A percentile compares a stretch with the other conserved stretches of the same genome.
These are phyloP conservation scores for Parapsyche elsis DNA, from an alignment of 1,140 invertebrate species.

Conservation along the genomic window DNA sequence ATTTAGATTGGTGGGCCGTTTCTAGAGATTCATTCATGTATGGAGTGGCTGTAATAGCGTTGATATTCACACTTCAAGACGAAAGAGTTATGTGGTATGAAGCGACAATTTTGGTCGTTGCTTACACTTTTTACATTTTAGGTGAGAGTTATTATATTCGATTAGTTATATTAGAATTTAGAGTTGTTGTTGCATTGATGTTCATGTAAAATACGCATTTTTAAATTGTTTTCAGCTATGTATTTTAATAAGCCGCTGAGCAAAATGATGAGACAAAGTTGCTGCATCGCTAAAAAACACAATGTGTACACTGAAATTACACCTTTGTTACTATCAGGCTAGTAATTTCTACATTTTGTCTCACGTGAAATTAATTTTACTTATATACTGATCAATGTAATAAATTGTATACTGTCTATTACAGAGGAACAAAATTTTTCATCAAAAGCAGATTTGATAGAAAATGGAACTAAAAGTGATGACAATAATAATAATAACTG, in stretches of 20 bases:
- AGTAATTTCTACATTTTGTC: neutral
- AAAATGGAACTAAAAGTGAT: neutral
- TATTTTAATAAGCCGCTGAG: slow-evolving; percentile 59
- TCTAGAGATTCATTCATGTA: slow-evolving; percentile 85
- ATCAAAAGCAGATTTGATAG: neutral
- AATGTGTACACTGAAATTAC: slow-evolving; percentile 59
- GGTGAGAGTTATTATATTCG: slow-evolving; percentile 46
- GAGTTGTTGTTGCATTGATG: neutral
- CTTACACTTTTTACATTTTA: slow-evolving; percentile 76
- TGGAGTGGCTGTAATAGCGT: slow-evolving; percentile 76
- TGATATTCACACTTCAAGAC: slow-evolving; percentile 80
- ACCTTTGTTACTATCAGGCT: slow-evolving; percentile 48
- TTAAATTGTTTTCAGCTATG: slow-evolving; percentile 59
- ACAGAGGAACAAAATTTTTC: neutral
- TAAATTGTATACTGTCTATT: neutral
- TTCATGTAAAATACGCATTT: neutral
- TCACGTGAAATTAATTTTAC: too few species aligned
- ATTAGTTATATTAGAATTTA: neutral
- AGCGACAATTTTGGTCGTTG: slow-evolving; percentile 72
- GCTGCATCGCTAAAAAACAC: slow-evolving; percentile 54
- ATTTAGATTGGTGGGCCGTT: slow-evolving; percentile 88
- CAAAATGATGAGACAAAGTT: slow-evolving; percentile 56
- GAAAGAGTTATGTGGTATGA: slow-evolving; percentile 81
- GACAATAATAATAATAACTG: neutral
- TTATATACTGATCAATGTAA: neutral